Base-by-base conservation (phyloP, 2,888 invertebrate genomes). In the Eustalomyia histrio region DNA sequence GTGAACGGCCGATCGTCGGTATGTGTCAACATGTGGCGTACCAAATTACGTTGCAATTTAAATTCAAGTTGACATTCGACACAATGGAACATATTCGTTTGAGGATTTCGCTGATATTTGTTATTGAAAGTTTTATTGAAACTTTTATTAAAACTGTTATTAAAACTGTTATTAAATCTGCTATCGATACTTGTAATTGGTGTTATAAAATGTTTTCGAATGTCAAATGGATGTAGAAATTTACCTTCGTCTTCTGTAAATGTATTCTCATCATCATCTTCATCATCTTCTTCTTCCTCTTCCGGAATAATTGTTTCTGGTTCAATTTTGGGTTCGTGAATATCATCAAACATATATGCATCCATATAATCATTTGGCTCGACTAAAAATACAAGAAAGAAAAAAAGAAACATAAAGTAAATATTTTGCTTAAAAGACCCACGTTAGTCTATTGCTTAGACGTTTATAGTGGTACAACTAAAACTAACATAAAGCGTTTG, bases 1-100 rank as follows among this genome's bases (percentile, higher is more conserved):
- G 60, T 33, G 17, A 81, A 81, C 2, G 81, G 81, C 18, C 81
- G 64, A 10, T 74, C 69, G 35, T 78, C 71, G 2, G 78, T 81
- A 21, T 81, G 81, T 18, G 73, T 81, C 33, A 81, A 71, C 81
- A 81, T 78, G 17, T 81, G 81, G 9, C 81, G 78, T 5, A 65
- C 53, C 24, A 81, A 55, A 60, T 78, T 81, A 18, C 78, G 81
- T 55, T 78, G 81, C 10, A 81, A 55, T 67, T 81, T 81, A 58
- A 81, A 81, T 69, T 74, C 65, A 39, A 81, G 17, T 29, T 69
- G 52, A 50, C 81, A 81, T 74, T 74, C 74, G 2, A 78, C 61
- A 52, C 81, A 81, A 43, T 78, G 64, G 39, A 21, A 81, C 78
- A 71, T 78, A 53, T 81, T 76, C 12, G 81, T 81, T 57, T 60